phyloP scores from a whole-genome alignment of 2,888 invertebrate genomes.

The Galerucella calmariensis region DNA sequence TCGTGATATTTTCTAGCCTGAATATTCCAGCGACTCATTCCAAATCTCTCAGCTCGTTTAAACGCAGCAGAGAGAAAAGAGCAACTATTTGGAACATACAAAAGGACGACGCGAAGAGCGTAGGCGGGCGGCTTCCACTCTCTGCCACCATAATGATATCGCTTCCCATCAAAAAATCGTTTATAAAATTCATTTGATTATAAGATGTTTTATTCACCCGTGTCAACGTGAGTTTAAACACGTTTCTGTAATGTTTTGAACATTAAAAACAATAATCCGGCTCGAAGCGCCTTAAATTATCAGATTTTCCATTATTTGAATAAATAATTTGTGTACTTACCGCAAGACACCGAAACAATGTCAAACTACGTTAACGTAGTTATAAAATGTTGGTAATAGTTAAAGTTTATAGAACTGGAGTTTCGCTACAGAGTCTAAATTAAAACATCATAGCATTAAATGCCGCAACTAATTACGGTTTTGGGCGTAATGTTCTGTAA shows the following conservation, averaged over 20 bases:
- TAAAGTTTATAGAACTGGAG: slow-evolving; percentile 25
- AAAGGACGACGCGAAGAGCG: slow-evolving; percentile 12
- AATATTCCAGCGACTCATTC: background rate
- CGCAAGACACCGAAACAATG: slow-evolving; percentile 16
- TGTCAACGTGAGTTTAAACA: too few species aligned
- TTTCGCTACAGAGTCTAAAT: slow-evolving; percentile 38
- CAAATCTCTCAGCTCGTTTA: slow-evolving; percentile 25
- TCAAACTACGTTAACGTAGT: slow-evolving; percentile 24
- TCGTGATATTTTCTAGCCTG: background rate
- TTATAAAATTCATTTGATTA: too few species aligned
- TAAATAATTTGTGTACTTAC: background rate
- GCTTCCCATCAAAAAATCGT: background rate
- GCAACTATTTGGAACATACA: slow-evolving; percentile 28
- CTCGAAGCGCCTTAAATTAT: background rate
- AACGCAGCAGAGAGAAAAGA: slow-evolving; percentile 13
- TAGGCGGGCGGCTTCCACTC: slow-evolving; percentile 2
- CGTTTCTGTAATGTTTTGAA: too few species aligned
- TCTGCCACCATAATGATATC: slow-evolving; percentile 9
- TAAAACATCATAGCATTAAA: slow-evolving; percentile 47
- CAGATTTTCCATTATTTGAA: background rate
- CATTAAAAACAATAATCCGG: background rate
- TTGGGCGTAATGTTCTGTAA: slow-evolving; percentile 48
- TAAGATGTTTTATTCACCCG: too few species aligned
- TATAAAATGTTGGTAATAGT: slow-evolving; percentile 42
- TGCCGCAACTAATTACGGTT: slow-evolving; percentile 48